These are phyloP conservation scores for Perca fluviatilis DNA, from an alignment of 2,113 vertebrate genomes.

Conservation along the genomic window DNA sequence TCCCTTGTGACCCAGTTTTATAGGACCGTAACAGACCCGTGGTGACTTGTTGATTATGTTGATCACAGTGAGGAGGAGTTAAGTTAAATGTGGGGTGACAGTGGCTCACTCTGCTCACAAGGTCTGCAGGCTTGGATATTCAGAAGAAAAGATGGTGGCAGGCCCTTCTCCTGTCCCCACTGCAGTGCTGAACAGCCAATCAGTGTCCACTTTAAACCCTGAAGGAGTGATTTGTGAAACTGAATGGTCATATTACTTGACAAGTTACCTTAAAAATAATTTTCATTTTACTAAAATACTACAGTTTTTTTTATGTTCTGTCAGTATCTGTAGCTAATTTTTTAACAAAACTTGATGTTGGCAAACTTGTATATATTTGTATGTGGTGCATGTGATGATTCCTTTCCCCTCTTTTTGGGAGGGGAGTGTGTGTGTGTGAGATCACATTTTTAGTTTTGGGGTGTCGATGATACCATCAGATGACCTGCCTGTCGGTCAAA, in stretches of 20 bases:
- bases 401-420: conserved; percentile 45
- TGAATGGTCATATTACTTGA: conserved; percentile 75
- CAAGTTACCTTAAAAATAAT: conserved; percentile 64
- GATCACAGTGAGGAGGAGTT: background rate
- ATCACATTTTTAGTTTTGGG: conserved; percentile 48
- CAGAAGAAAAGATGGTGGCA: background rate
- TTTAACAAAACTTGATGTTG: conserved; percentile 71
- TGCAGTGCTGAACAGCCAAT: conserved; percentile 4
- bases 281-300: conserved; percentile 62
- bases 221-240: conserved; percentile 42
- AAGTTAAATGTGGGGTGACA: background rate
- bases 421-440: conserved; percentile 45
- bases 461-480: conserved; percentile 29
- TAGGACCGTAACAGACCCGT: background rate
- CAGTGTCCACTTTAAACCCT: conserved; percentile 12
- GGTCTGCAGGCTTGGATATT: background rate
- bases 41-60: background rate
- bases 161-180: conserved; percentile 1
- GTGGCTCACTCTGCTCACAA: conserved; percentile 1
- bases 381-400: conserved; percentile 72
- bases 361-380: conserved; percentile 81
- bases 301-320: conserved; percentile 71
- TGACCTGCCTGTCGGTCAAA: conserved; percentile 70
- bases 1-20: background rate
- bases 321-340: conserved; percentile 78